These are phyloP conservation scores for Seladonia tumulorum DNA, from an alignment of 2,888 invertebrate genomes.

Conservation along the genomic window DNA sequence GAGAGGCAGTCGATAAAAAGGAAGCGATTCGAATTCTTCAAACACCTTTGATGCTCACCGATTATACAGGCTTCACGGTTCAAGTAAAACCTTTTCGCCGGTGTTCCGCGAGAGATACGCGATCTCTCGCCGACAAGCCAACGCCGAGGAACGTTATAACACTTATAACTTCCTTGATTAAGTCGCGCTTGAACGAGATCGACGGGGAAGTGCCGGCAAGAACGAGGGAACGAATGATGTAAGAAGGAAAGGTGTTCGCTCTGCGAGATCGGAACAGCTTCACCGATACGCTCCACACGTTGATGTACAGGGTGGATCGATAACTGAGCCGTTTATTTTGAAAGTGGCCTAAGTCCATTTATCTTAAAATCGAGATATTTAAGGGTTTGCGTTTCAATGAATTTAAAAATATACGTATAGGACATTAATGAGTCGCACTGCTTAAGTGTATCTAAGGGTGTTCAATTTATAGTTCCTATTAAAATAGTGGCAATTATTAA, in stretches of 20 bases:
- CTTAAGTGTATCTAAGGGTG: no score
- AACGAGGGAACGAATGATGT: neutral
- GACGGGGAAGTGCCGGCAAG: constrained; percentile 6
- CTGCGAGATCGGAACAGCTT: constrained; percentile 27
- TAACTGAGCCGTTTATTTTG: no score
- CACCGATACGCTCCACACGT: constrained; percentile 1
- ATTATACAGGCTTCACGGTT: constrained; percentile 15
- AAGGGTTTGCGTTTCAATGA: no score
- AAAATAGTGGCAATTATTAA: no score
- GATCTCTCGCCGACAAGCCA: neutral
- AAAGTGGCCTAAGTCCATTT: no score
- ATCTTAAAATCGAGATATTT: no score
- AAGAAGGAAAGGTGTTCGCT: neutral
- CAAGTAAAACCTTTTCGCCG: constrained; percentile 16
- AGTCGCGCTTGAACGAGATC: constrained; percentile 28
- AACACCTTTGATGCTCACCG: neutral
- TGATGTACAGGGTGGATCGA: neutral
- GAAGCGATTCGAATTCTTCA: constrained; percentile 39
- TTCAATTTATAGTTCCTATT: no score
- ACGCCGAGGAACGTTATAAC: constrained; percentile 4
- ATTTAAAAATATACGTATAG: no score
- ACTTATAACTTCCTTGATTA: constrained; percentile 37
- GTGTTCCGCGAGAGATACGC: constrained; percentile 9
- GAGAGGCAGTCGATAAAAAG: constrained; percentile 12
- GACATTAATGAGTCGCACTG: no score